phyloP scores from a whole-genome alignment of 2,797 vertebrate genomes.

The Sparidentex hasta region DNA sequence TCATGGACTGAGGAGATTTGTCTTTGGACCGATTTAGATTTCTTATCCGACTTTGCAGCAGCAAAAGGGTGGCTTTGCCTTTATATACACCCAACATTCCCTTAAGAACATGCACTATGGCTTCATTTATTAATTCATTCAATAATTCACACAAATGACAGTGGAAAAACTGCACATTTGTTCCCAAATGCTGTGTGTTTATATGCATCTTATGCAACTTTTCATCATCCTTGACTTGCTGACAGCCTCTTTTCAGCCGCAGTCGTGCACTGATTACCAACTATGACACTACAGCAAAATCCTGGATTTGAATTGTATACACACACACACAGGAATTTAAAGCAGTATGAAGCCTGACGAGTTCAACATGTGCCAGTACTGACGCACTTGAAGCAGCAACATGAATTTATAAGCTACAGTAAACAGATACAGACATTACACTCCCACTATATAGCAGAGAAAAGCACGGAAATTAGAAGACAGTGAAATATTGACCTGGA shows the following conservation, averaged over 20 bases:
- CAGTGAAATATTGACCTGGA: constrained; percentile 1
- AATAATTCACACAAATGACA: not conserved
- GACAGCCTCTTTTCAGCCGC: constrained; percentile 16
- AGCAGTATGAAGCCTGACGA: constrained; percentile 7
- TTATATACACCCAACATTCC: not conserved
- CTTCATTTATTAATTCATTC: not conserved
- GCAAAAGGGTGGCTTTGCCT: not conserved
- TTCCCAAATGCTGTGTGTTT: not conserved
- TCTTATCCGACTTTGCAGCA: constrained; percentile 6
- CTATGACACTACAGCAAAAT: constrained; percentile 1
- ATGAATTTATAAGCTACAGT: not conserved
- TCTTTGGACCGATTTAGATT: constrained; percentile 12
- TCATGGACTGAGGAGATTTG: not conserved
- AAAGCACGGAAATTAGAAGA: not conserved
- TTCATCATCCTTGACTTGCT: constrained; percentile 27
- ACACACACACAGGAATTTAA: not conserved
- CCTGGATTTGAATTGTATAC: not conserved
- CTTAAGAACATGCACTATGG: not conserved
- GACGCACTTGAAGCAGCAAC: constrained; percentile 32
- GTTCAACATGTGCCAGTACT: constrained; percentile 10
- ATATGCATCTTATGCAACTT: not conserved
- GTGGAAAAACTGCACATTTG: not conserved
- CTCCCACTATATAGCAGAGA: not conserved
- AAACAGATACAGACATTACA: not conserved
- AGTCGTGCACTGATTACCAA: constrained; percentile 19